A percentile compares a stretch with the other conserved stretches of the same genome.
Evolutionary conservation across 2,888 invertebrate species (phyloP).

Genomic region (Podotricha telesiphe): DNA sequence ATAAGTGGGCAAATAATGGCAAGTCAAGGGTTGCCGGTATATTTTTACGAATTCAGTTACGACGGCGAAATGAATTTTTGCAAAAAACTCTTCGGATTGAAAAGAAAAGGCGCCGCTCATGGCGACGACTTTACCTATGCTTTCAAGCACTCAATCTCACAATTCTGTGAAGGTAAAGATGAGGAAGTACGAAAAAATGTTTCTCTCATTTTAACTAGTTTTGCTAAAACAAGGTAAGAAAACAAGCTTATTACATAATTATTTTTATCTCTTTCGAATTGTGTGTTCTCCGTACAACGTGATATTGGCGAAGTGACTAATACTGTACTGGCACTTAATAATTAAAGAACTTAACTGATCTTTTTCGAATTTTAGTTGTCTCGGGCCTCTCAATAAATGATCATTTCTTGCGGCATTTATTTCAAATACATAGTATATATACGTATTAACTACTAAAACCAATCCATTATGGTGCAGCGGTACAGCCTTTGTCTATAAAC

Average conservation of each 20-base stretch:
- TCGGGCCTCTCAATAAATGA: too few species aligned
- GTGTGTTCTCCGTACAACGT: too few species aligned
- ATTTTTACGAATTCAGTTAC: slow-evolving; percentile 58
- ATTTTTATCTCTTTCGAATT: too few species aligned
- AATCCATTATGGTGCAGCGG: too few species aligned
- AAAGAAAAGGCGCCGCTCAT: slow-evolving; percentile 56
- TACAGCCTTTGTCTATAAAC: too few species aligned
- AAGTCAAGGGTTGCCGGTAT: slow-evolving; percentile 50
- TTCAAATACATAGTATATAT: too few species aligned
- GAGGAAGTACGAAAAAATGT: slow-evolving; percentile 48
- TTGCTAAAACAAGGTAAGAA: slow-evolving; percentile 62
- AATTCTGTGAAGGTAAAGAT: slow-evolving; percentile 43
- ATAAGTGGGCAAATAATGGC: slow-evolving; percentile 50
- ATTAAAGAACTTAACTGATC: too few species aligned
- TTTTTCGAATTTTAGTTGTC: too few species aligned
- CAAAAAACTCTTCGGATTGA: slow-evolving; percentile 48
- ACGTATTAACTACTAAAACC: too few species aligned
- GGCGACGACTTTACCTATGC: slow-evolving; percentile 51
- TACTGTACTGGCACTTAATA: too few species aligned
- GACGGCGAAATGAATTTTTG: slow-evolving; percentile 55
- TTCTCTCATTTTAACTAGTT: slow-evolving; percentile 59
- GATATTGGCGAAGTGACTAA: too few species aligned
- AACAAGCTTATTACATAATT: not conserved
- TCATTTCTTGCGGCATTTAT: too few species aligned
- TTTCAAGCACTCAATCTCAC: slow-evolving; percentile 41